Percentiles rank a stretch among this genome's conserved stretches.
phyloP scores from a whole-genome alignment of 1,140 invertebrate species.

The Drosophila sp. region DNA sequence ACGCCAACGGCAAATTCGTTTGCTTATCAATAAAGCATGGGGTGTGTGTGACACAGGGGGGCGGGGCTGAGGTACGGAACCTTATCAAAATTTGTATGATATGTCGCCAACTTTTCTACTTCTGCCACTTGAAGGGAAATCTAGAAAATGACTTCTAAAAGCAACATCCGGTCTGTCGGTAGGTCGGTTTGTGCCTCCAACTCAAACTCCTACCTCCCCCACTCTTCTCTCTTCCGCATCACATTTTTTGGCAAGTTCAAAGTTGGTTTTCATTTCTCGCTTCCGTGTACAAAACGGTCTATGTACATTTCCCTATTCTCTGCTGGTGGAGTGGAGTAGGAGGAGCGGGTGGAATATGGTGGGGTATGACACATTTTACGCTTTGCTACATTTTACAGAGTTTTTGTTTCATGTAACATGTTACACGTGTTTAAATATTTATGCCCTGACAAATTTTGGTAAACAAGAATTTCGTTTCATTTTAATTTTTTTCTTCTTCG shows the following conservation, averaged over 20 bases:
- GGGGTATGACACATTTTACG: constrained; percentile 26
- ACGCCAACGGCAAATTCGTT: constrained; percentile 19
- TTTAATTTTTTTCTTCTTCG: neutral
- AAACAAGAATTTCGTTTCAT: constrained; percentile 52
- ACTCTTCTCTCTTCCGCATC: neutral
- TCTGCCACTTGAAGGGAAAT: constrained; percentile 24
- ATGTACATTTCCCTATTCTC: constrained; percentile 46
- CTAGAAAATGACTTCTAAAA: constrained; percentile 21
- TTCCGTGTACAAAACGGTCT: constrained; percentile 38
- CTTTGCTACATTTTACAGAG: constrained; percentile 46
- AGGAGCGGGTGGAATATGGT: neutral
- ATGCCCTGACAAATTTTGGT: constrained; percentile 56
- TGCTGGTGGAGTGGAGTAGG: neutral
- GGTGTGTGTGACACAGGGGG: neutral
- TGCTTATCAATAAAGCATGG: constrained; percentile 32
- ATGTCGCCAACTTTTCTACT: constrained; percentile 6
- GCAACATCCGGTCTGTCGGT: constrained; percentile 41
- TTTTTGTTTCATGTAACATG: constrained; percentile 15
- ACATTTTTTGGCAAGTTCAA: constrained; percentile 49
- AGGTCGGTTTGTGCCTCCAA: neutral
- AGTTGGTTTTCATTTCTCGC: constrained; percentile 30
- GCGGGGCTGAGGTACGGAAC: neutral
- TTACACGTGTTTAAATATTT: constrained; percentile 62
- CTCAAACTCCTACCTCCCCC: neutral
- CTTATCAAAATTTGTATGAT: constrained; percentile 37